Percentiles rank a stretch among this genome's conserved stretches.
Conservation (phyloP, 2,888 invertebrate genomes). For the Amorpha juglandis region DNA sequence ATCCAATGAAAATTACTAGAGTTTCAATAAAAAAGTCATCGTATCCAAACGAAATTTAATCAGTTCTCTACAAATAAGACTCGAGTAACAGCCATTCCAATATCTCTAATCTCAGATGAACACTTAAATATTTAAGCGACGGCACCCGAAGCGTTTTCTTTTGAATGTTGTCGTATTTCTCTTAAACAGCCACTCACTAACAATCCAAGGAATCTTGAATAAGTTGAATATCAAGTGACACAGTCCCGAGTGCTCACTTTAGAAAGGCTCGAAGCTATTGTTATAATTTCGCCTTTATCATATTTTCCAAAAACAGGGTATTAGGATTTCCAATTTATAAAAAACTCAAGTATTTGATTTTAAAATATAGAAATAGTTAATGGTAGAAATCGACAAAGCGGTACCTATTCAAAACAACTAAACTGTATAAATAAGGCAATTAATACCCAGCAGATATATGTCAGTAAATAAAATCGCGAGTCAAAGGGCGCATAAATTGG, state of each 20-base stretch:
- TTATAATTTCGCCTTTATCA: not conserved
- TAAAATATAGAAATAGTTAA: not conserved
- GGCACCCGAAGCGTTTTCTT: constrained; percentile 6
- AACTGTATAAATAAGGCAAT: no score
- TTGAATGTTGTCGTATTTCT: constrained; percentile 14
- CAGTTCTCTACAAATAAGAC: not conserved
- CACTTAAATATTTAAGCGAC: constrained; percentile 14
- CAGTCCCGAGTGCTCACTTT: not conserved
- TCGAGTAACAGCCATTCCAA: not conserved
- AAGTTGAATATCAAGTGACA: constrained; percentile 18
- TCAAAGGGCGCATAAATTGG: not conserved
- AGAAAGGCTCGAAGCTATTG: not conserved
- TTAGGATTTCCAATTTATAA: no score
- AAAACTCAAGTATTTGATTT: no score
- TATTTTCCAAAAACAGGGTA: not conserved
- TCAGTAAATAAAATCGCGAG: not conserved
- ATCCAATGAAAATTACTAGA: not conserved
- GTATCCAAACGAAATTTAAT: not conserved
- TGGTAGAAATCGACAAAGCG: no score
- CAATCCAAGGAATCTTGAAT: not conserved
- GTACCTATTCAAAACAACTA: no score
- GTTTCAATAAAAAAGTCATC: not conserved
- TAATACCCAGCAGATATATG: not conserved
- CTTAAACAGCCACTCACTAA: constrained; percentile 14
- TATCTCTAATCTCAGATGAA: constrained; percentile 11